Evolutionary conservation across 2,113 vertebrate species (phyloP).

Genomic region (Entosphenus tridentatus): DNA sequence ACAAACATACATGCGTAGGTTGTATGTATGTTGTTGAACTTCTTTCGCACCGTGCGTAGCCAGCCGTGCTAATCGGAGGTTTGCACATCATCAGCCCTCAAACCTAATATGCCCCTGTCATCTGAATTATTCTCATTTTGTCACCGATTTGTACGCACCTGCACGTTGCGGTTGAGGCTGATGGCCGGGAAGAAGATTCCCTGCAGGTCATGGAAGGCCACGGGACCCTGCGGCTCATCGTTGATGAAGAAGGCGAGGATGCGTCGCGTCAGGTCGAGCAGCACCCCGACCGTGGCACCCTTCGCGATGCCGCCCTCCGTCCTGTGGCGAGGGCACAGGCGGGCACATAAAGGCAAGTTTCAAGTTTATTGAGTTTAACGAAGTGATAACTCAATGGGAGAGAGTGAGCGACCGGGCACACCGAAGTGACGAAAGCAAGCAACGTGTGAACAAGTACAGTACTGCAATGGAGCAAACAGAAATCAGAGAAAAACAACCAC

Average conservation of each 20-base stretch:
- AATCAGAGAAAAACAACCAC: too few relatives aligned
- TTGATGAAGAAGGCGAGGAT: conserved; percentile 83
- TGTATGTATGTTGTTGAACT: too few relatives aligned
- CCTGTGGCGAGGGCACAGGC: conserved; percentile 19
- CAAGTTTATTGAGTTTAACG: conserved; percentile 8
- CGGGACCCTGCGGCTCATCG: conserved; percentile 88
- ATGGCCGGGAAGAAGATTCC: conserved; percentile 72
- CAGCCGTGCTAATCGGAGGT: too few relatives aligned
- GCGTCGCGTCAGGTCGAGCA: conserved; percentile 60
- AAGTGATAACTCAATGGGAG: neutral
- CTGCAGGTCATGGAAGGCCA: conserved; percentile 73
- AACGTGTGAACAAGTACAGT: too few relatives aligned
- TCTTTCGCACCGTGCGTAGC: too few relatives aligned
- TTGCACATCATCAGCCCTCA: too few relatives aligned
- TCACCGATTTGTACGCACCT: conserved; percentile 24
- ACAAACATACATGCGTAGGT: too few relatives aligned
- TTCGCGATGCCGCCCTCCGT: conserved; percentile 79
- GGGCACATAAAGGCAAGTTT: too few relatives aligned
- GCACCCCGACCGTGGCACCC: conserved; percentile 60
- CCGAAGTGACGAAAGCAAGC: too few relatives aligned
- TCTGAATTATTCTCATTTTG: too few relatives aligned
- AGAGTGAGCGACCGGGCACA: neutral
- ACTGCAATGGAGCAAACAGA: too few relatives aligned
- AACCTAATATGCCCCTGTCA: too few relatives aligned
- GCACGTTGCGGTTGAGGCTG: conserved; percentile 92